Evolutionary conservation across 2,888 invertebrate genomes (phyloP), one percentile per base, ranked within the genome.

Genomic region (Tenthredo amoena): DNA sequence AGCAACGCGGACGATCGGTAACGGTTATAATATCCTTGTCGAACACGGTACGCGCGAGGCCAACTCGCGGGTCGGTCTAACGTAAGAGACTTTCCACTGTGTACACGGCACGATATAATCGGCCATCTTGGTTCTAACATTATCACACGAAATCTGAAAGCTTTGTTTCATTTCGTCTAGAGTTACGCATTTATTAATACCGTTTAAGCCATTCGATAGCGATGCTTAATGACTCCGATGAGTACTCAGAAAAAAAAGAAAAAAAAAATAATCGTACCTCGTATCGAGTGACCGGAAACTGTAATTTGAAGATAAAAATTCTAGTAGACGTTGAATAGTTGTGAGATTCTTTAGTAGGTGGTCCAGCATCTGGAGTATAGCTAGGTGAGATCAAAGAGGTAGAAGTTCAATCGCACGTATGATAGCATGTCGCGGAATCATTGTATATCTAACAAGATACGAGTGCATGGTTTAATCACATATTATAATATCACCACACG

Each of bases 11-110:
- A 71, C 76, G 77, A 77, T 77, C 68, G 55, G 55, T 50, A 77
- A 77, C 77, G 55, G 77, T 77, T 77, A 77, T 77, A 77, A 77
- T 77, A 77, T 77, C 55, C 77, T 47, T 77, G 77, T 77, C 77
- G 77, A 77, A 77, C 77, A 77, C n/a, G 31, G 55, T 18, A n/a
- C 21, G 50, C 55, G 77, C 77, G 55, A 74, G 72, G 72, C 72
- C 72, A 74, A 77, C 77, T 77, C 68, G 43, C 40, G 74, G 15
- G 12, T 34, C 18, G 31, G 5, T 34, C 50, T 18, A 77, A 26
- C 26, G 26, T 26, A 26, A 31, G 34, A 77, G 55, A 55, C 50
- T 77, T 55, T 77, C 55, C 55, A n/a, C 55, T 43, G 6, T 31
- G 37, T 34, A 7, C 37, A 37, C 9, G 18, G 18, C 34, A 71